Conservation (phyloP, 2,113 vertebrate genomes). For the Balaeniceps rex region DNA sequence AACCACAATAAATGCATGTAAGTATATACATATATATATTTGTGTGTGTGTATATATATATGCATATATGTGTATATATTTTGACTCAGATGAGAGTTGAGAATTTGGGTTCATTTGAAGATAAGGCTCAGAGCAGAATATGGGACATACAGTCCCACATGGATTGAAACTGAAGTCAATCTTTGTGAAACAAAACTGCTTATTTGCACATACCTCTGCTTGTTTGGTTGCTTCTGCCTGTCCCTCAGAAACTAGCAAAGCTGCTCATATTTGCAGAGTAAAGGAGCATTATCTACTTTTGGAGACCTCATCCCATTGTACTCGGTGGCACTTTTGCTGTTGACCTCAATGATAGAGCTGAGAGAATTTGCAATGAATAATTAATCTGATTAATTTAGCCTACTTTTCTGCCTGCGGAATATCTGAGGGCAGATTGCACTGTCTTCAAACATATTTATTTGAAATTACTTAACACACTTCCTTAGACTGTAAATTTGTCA, state of each 20-base stretch:
- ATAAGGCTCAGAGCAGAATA: constrained; percentile 20
- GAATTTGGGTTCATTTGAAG: constrained; percentile 12
- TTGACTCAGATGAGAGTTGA: background rate
- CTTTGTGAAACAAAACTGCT: background rate
- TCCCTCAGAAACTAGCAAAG: background rate
- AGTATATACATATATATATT: background rate
- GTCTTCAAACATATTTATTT: constrained; percentile 37
- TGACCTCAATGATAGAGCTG: constrained; percentile 52
- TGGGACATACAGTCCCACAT: background rate
- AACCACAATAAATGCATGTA: background rate
- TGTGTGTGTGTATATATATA: background rate
- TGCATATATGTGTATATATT: background rate
- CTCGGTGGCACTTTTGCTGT: constrained; percentile 3
- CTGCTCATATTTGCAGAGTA: background rate
- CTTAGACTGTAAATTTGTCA: background rate
- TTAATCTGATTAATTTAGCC: constrained; percentile 63
- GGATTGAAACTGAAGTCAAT: background rate
- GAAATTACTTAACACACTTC: constrained; percentile 49
- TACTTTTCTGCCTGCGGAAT: constrained; percentile 55
- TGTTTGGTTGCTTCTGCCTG: constrained; percentile 38
- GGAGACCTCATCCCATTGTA: background rate
- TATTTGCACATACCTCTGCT: background rate
- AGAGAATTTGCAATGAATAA: constrained; percentile 63
- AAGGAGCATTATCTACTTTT: background rate
- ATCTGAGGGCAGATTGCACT: constrained; percentile 44